Percentiles rank a stretch among this genome's conserved stretches.
phyloP scores from a whole-genome alignment of 2,888 invertebrate species.

The Rutpela maculata region DNA sequence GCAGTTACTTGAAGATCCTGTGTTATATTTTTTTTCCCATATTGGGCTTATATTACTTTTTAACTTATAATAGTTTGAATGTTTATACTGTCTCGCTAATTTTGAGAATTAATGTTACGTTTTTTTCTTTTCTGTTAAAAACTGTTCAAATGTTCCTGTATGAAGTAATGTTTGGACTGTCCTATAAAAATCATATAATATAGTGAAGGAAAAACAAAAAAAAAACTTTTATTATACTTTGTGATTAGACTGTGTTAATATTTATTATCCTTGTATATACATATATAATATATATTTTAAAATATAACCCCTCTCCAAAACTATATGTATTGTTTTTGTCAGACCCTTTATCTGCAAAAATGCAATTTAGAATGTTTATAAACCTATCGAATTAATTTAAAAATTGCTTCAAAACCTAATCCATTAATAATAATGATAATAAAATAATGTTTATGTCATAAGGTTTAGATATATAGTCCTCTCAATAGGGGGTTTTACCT shows the following conservation, averaged over 20 bases:
- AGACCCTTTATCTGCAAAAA: not conserved
- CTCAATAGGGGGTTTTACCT: too few relatives aligned
- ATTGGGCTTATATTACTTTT: conserved; percentile 41
- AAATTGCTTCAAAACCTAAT: too few relatives aligned
- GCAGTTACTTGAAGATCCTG: conserved; percentile 37
- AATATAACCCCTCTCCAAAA: conserved; percentile 43
- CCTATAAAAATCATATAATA: conserved; percentile 38
- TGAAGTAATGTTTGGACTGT: conserved; percentile 38
- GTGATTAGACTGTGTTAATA: conserved; percentile 45
- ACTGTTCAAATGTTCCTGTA: conserved; percentile 41
- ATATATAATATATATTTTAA: conserved; percentile 39
- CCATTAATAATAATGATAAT: too few relatives aligned
- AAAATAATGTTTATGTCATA: too few relatives aligned
- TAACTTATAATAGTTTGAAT: conserved; percentile 38
- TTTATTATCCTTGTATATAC: conserved; percentile 44
- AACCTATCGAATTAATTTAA: not conserved
- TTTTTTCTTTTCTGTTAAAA: conserved; percentile 28
- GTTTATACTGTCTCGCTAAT: conserved; percentile 38
- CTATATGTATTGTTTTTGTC: conserved; percentile 5
- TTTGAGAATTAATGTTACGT: conserved; percentile 33
- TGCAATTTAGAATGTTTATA: too few relatives aligned
- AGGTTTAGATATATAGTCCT: too few relatives aligned
- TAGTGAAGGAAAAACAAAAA: conserved; percentile 31
- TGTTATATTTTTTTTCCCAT: conserved; percentile 32
- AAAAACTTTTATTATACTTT: conserved; percentile 40